A percentile compares a stretch with the other conserved stretches of the same genome.
These are phyloP conservation scores for Neotoma lepida DNA, from an alignment of 2,113 vertebrate species.

Conservation along the genomic window DNA sequence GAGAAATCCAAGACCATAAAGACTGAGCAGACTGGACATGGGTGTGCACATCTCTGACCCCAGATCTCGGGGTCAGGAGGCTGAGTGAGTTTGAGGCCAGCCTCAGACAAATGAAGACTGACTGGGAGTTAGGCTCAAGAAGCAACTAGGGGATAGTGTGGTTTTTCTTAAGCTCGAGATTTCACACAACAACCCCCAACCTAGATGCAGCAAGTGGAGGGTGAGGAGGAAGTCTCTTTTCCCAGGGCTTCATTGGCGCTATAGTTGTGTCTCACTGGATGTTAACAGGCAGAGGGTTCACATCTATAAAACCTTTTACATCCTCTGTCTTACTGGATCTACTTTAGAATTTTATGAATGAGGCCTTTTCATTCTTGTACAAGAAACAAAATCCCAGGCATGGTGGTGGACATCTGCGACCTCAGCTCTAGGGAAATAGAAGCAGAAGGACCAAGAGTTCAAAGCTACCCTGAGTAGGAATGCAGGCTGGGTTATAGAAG, in stretches of 20 bases:
- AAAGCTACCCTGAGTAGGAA: not conserved
- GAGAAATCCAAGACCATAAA: not conserved
- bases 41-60: not conserved
- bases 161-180: not conserved
- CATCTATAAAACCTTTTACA: not conserved
- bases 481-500: not conserved
- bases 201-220: not conserved
- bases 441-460: not conserved
- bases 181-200: not conserved
- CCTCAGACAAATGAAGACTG: not conserved
- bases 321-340: not conserved
- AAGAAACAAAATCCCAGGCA: not conserved
- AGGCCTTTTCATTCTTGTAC: not conserved
- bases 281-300: not conserved
- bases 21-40: not conserved
- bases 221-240: not conserved
- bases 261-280: not conserved
- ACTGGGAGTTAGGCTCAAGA: not conserved
- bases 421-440: not conserved
- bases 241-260: not conserved
- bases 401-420: not conserved
- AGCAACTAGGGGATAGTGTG: not conserved
- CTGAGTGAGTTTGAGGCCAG: not conserved
- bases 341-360: not conserved
- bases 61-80: not conserved